Evolutionary conservation across 2,113 vertebrate species (phyloP).

Genomic region (Pampusana beccarii): DNA sequence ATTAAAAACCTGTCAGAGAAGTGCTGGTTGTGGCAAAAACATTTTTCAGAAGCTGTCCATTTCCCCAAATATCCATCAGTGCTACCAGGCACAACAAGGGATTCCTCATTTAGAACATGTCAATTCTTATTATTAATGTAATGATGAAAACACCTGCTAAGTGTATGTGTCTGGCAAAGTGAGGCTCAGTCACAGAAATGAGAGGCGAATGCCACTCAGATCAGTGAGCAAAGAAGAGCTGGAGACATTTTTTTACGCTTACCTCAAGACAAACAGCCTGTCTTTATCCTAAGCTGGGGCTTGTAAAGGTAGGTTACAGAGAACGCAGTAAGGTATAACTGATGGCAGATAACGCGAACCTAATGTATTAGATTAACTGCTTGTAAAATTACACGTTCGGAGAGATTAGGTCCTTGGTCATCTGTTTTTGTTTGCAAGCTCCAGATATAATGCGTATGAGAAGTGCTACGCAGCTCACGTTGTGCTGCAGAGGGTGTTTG

Average conservation of each 20-base stretch:
- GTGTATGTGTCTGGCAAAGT: constrained; percentile 31
- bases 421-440: not conserved
- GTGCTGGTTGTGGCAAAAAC: constrained; percentile 67
- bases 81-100: constrained; percentile 50
- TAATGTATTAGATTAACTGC: not conserved
- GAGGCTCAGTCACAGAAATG: constrained; percentile 16
- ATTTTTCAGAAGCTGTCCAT: constrained; percentile 71
- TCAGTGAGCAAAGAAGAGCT: not conserved
- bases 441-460: not conserved
- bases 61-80: constrained; percentile 67
- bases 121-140: constrained; percentile 73
- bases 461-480: not conserved
- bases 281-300: not conserved
- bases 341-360: not conserved
- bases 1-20: constrained; percentile 77
- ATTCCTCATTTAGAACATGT: constrained; percentile 69
- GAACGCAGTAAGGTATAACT: not conserved
- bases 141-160: constrained; percentile 63
- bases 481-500: not conserved
- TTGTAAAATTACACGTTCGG: not conserved
- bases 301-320: not conserved
- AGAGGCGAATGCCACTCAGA: not conserved
- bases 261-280: not conserved
- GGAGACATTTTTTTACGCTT: not conserved
- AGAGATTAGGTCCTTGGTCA: not conserved